These are phyloP conservation scores for Cryptus viduatorius DNA, from an alignment of 2,888 invertebrate genomes.

Conservation along the genomic window DNA sequence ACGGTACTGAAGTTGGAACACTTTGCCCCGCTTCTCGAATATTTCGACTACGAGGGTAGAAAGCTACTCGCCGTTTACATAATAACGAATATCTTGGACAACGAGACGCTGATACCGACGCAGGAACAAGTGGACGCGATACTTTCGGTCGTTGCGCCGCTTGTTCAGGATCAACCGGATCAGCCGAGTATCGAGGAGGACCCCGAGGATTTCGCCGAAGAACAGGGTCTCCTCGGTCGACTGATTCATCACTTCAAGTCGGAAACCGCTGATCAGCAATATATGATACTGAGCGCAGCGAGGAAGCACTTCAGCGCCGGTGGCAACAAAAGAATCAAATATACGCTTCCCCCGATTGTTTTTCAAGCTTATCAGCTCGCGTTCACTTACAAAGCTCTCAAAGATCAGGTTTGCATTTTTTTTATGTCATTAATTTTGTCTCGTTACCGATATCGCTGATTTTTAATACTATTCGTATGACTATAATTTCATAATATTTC, in stretches of 20 bases:
- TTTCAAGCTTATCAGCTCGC: slow-evolving; percentile 97
- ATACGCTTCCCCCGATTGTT: slow-evolving; percentile 96
- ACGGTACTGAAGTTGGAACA: slow-evolving; percentile 94
- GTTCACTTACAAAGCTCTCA: slow-evolving; percentile 91
- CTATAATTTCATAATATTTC: background rate
- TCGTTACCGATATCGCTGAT: background rate
- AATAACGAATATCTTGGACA: slow-evolving; percentile 95
- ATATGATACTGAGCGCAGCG: slow-evolving; percentile 95
- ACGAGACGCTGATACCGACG: slow-evolving; percentile 94
- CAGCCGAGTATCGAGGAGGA: slow-evolving; percentile 90
- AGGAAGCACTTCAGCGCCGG: slow-evolving; percentile 96
- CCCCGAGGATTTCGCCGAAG: slow-evolving; percentile 98
- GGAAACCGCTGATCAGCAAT: slow-evolving; percentile 93
- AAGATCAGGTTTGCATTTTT: slow-evolving; percentile 87
- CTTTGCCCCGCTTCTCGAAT: slow-evolving; percentile 94
- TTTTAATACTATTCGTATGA: background rate
- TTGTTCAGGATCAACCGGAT: slow-evolving; percentile 94
- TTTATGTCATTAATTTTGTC: background rate
- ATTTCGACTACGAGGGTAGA: slow-evolving; percentile 95
- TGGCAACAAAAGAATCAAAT: slow-evolving; percentile 94
- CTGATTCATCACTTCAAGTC: slow-evolving; percentile 94
- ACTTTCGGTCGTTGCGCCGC: slow-evolving; percentile 92
- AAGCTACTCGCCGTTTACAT: slow-evolving; percentile 95
- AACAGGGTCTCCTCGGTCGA: slow-evolving; percentile 96
- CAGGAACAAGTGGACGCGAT: slow-evolving; percentile 95